Base-by-base conservation (phyloP, 2,113 vertebrate genomes). In the Megaleporinus macrocephalus region DNA sequence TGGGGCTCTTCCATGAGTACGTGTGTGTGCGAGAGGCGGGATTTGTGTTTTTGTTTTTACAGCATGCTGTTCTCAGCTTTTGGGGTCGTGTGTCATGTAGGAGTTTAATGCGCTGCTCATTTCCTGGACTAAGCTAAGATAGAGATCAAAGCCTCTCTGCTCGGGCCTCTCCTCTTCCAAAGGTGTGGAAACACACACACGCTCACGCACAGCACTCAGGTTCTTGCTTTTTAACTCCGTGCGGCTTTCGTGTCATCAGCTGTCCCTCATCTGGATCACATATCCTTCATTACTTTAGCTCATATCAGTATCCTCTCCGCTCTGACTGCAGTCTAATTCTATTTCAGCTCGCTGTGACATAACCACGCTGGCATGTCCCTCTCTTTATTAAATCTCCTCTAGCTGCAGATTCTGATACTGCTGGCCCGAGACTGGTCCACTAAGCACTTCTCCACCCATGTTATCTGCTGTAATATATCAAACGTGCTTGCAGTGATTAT, bases 71-170 rank as follows among this genome's bases (percentile, higher is more conserved):
- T 83, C 81, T 83, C 83, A 79, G 81, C 80, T 55, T 73, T 57
- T 63, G 57, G 76, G 84, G 68, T 87, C 84, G 53, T 78, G 80
- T 87, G 86, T 86, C 88, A 63, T 76, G 84, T 30, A 41, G 33
- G 75, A 86, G 80, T 87, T 87, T 89, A 87, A 87, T 84, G 83
- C 63, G 47, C 53, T 77, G 80, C 84, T 89, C 86, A 87, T 89
- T 89, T 89, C 88, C 78, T 79, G 78, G 62, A 77, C 73, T 63
- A n/a, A 65, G 72, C 76, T 82, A 44, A 65, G 88, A 89, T 87
- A 85, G 78, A 55, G 78, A 87, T 89, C 86, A 82, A 80, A 83
- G 83, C 65, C 78, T 71, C 65, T 70, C 29, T 55, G 18, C 53
- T 51, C 59, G 14, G 18, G 71, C 57, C 62, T 41, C 75, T 78